Evolutionary conservation across 2,113 vertebrate genomes (phyloP).

Genomic region (Colaptes auratus): DNA sequence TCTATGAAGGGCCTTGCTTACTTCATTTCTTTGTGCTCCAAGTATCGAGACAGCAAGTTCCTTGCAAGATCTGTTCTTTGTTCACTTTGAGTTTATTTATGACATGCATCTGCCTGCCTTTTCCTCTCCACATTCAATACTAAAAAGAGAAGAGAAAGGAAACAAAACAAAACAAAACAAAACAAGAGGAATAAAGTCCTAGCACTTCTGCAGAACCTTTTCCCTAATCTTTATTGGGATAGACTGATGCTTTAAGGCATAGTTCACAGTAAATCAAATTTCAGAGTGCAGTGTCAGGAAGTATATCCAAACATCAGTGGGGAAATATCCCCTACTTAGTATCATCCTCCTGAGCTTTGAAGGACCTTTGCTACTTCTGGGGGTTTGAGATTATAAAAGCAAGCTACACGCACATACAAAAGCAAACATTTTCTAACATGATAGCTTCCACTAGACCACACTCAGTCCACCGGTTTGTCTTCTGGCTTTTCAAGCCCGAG

Average conservation of each 20-base stretch:
- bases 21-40: slow-evolving; percentile 63
- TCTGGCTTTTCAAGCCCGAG: neutral
- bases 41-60: slow-evolving; percentile 60
- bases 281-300: neutral
- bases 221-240: neutral
- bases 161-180: too few relatives aligned
- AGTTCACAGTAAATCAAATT: neutral
- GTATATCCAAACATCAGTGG: neutral
- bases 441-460: neutral
- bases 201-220: neutral
- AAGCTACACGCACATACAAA: neutral
- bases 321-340: neutral
- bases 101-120: slow-evolving; percentile 49
- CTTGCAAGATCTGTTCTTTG: slow-evolving; percentile 60
- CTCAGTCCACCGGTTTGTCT: neutral
- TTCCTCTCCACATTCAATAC: slow-evolving; percentile 43
- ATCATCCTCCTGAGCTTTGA: neutral
- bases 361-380: neutral
- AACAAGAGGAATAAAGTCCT: neutral
- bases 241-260: neutral
- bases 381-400: neutral
- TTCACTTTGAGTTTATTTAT: slow-evolving; percentile 55
- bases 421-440: neutral
- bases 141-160: neutral
- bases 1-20: slow-evolving; percentile 43